Percentiles rank a stretch among this genome's conserved stretches.
phyloP scores from a whole-genome alignment of 2,113 vertebrate species.

The Chauna torquata region DNA sequence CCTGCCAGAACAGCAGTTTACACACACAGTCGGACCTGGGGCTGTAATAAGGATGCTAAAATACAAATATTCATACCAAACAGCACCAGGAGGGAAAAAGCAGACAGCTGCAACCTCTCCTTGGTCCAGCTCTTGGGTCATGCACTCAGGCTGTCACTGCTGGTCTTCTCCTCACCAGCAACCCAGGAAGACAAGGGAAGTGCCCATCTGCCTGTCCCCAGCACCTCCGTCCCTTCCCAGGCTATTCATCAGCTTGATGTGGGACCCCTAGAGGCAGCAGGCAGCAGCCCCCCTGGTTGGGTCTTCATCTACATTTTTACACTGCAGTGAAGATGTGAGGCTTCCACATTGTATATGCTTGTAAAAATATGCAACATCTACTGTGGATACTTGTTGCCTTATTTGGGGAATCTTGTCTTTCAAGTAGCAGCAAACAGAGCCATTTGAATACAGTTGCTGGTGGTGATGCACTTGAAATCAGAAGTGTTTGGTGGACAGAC shows the following conservation, averaged over 20 bases:
- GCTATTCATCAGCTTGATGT: not conserved
- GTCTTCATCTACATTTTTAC: not conserved
- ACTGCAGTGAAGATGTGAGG: not conserved
- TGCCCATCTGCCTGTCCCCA: accelerated
- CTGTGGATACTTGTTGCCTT: constrained; percentile 22
- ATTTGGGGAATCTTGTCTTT: constrained; percentile 14
- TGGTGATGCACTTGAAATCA: not conserved
- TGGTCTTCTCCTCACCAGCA: not conserved
- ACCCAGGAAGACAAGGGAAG: not conserved
- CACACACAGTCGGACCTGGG: not conserved
- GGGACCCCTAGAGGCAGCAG: not conserved
- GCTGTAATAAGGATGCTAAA: not conserved
- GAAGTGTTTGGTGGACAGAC: not conserved
- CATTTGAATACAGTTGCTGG: not conserved
- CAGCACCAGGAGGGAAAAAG: not conserved
- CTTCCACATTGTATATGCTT: not conserved
- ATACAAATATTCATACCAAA: not conserved
- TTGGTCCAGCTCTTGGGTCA: not conserved
- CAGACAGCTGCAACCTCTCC: not conserved
- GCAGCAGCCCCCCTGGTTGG: not conserved
- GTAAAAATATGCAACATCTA: not conserved
- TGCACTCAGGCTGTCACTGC: accelerated
- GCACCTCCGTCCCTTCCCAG: not conserved
- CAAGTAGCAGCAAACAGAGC: not conserved
- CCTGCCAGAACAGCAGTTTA: not conserved